Evolutionary conservation across 1,140 invertebrate genomes (phyloP), one percentile per base, ranked within the genome.

Genomic region (Sinonovacula constricta): DNA sequence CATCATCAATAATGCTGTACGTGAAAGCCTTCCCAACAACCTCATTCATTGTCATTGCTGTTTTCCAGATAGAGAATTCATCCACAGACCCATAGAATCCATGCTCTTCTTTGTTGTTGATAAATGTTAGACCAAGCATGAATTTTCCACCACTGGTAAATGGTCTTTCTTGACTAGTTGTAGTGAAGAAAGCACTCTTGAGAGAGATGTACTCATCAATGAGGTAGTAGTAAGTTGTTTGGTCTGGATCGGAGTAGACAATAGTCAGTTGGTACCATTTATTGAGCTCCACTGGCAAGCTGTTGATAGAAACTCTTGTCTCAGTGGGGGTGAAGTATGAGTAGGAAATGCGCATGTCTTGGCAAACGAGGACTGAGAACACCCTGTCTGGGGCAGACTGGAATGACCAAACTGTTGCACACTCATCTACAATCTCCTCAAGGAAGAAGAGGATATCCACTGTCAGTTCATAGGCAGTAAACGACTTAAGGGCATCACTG

Each of bases 231-330:
- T 60, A 56, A 18, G 81, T 22, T 28, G 34, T 66, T 51, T 53
- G 51, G 24, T 66, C 56, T 5, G n/a, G 14, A 15, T 62, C 62
- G 28, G 57, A 57, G 80, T 80, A 83, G 18, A 76, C 67, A 5
- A 81, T 24, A 5, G 80, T 36, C 65, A 83, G 31, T 33, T 83
- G 80, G 69, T 81, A 81, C 82, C 82, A 83, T 14, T n/a, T 75
- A 22, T 65, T 22, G 7, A 60, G 66, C 2, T 63, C 39, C 24
- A 81, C 71, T 31, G 56, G 45, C 12, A 83, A 33, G 18, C 70
- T 67, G 12, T 57, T 54, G 15, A 67, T 36, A 15, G 24, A 28
- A 24, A 28, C 49, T 33, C 18, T 49, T 15, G 26, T 59, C 56
- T 76, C 72, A 33, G 15, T 18, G 14, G 72, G 72, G 24, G 34